phyloP scores from a whole-genome alignment of 2,797 vertebrate species.

The Momotus momota region DNA sequence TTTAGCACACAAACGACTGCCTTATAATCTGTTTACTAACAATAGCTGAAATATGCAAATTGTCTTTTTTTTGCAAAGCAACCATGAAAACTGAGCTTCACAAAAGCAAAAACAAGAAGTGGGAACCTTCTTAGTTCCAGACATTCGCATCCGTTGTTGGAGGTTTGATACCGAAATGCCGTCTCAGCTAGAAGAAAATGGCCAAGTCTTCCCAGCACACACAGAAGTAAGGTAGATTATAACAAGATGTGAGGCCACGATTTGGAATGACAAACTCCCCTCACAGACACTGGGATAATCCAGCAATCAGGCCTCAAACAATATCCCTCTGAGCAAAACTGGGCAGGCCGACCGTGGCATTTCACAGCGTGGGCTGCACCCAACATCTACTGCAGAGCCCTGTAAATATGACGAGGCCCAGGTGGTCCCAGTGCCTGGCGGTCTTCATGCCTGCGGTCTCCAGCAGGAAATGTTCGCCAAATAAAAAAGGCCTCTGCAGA shows the following conservation, averaged over 20 bases:
- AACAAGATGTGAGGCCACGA: constrained; percentile 15
- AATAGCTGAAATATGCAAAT: constrained; percentile 65
- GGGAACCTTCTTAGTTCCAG: constrained; percentile 47
- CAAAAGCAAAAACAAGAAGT: neutral
- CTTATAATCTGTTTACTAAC: constrained; percentile 66
- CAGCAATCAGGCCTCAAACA: constrained; percentile 20
- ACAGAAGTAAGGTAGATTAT: constrained; percentile 46
- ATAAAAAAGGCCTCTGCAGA: neutral
- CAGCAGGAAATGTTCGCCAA: neutral
- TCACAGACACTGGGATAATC: neutral
- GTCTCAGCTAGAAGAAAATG: neutral
- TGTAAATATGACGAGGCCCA: neutral
- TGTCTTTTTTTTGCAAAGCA: constrained; percentile 58
- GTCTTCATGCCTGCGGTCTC: neutral
- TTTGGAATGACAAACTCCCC: constrained; percentile 3
- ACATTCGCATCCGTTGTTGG: neutral
- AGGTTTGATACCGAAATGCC: neutral
- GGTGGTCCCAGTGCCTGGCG: neutral
- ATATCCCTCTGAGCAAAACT: neutral
- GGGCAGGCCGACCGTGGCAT: neutral
- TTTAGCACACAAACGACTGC: constrained; percentile 48
- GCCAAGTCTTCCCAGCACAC: neutral
- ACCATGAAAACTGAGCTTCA: constrained; percentile 50
- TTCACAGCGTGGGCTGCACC: neutral
- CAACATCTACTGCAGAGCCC: neutral